Conservation (phyloP, 2,113 vertebrate genomes). For the Larimichthys polyactis region DNA sequence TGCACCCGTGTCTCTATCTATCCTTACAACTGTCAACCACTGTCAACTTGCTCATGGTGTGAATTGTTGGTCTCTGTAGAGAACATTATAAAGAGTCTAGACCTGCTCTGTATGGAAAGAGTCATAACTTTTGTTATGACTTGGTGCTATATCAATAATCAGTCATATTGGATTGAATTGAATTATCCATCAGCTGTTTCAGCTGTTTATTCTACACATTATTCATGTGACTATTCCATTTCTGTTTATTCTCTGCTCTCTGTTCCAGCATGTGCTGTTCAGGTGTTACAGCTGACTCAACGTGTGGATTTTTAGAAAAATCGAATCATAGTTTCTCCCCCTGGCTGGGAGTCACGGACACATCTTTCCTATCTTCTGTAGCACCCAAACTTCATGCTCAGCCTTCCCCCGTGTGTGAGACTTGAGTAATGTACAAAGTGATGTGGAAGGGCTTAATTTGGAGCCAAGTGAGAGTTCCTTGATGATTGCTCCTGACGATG, state of each 20-base stretch:
- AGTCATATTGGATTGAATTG: too few species aligned
- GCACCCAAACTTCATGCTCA: neutral
- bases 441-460: constrained; percentile 9
- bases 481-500: constrained; percentile 31
- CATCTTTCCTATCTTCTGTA: neutral
- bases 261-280: too few species aligned
- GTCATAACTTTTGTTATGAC: too few species aligned
- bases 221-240: neutral
- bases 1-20: too few species aligned
- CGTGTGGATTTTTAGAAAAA: neutral
- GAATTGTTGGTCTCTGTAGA: too few species aligned
- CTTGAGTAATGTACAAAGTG: neutral
- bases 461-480: constrained; percentile 19
- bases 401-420: neutral
- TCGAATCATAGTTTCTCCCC: neutral
- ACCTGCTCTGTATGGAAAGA: too few species aligned
- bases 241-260: too few species aligned
- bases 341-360: neutral
- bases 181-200: too few species aligned
- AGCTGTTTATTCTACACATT: neutral
- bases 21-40: too few species aligned
- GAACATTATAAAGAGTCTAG: too few species aligned
- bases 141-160: too few species aligned
- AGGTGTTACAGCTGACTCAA: neutral
- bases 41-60: too few species aligned